These are phyloP conservation scores for Macaria notata DNA, from an alignment of 2,888 invertebrate species.

Conservation along the genomic window DNA sequence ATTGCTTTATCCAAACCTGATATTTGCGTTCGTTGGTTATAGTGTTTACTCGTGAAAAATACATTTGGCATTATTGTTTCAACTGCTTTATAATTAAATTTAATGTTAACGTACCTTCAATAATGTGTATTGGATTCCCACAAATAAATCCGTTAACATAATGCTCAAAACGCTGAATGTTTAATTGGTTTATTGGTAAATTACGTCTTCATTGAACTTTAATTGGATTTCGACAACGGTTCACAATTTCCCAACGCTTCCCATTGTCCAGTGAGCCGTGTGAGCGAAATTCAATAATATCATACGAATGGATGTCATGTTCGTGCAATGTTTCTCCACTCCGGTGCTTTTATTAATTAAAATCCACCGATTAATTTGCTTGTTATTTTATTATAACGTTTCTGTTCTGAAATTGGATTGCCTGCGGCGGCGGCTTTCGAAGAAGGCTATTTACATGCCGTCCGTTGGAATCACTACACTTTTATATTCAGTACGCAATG, in stretches of 20 bases:
- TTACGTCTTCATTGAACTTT: slow-evolving; percentile 53
- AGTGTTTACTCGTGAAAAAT: slow-evolving; percentile 13
- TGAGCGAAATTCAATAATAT: slow-evolving; percentile 43
- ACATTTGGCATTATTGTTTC: slow-evolving; percentile 22
- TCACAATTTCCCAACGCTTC: slow-evolving; percentile 44
- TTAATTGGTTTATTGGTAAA: slow-evolving; percentile 50
- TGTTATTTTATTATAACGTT: slow-evolving; percentile 24
- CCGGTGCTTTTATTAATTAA: slow-evolving; percentile 41
- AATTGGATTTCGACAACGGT: slow-evolving; percentile 50
- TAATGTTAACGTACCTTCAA: slow-evolving; percentile 18
- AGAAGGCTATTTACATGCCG: slow-evolving; percentile 15
- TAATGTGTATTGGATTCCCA: slow-evolving; percentile 31
- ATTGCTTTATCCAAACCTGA: not conserved
- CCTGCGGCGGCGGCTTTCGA: slow-evolving; percentile 9
- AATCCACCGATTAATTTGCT: slow-evolving; percentile 32
- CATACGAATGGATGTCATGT: slow-evolving; percentile 34
- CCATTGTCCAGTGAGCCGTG: slow-evolving; percentile 43
- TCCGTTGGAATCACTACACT: not conserved
- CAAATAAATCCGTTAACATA: slow-evolving; percentile 36
- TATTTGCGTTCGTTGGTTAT: slow-evolving; percentile 5
- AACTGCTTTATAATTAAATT: slow-evolving; percentile 30
- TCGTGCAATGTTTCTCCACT: slow-evolving; percentile 36
- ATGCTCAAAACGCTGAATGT: slow-evolving; percentile 38
- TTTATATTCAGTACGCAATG: slow-evolving; percentile 1
- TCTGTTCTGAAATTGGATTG: slow-evolving; percentile 19